Evolutionary conservation across 1,140 invertebrate genomes (phyloP), one percentile per base, ranked within the genome.

Genomic region (Bathynomus jamesi): DNA sequence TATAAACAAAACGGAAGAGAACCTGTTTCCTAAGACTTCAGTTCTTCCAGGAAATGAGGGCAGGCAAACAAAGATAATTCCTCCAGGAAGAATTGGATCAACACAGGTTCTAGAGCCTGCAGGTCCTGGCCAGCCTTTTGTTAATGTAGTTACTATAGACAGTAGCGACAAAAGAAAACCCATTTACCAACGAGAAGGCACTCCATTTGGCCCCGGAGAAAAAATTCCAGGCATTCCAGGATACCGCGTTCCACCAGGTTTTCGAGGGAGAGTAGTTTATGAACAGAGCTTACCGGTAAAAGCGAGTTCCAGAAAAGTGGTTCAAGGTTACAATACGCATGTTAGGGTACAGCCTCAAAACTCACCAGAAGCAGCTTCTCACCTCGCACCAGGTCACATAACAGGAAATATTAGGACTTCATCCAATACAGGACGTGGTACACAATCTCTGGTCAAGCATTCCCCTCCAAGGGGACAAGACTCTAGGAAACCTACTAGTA

Each of bases 151-250:
- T 46, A 71, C 72, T 24, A 66, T 73, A 46, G 28, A 61, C 4
- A 61, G 31, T n/a, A 30, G 32, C 3, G 60, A 53, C 11, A 25
- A 30, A 1, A 65, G 17, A 21, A 66, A 63, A 28, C 21, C 61
- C 3, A 28, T 70, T 10, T 27, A 32, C 13, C 65, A 71, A 17
- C 66, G 75, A 27, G 24, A 21, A 13, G 69, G 75, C n/a, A 71
- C 10, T 25, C 29, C 61, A 13, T 61, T 73, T 24, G 61, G 69
- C 8, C 69, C 75, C 7, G 75, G 75, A 4, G 46, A 76, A 61
- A 76, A 73, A 60, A 76, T 76, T 28, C 75, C 75, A 21, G 75
- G 75, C 3, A 64, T 67, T 3, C 72, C 72, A 0, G 75, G 72
- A 10, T 76, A 76, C 65, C 53, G 28, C 0, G 69, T 76, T 17